Percentiles rank a stretch among this genome's conserved stretches.
Conservation (phyloP, 1,140 invertebrate genomes). For the Drosophila tristis region DNA sequence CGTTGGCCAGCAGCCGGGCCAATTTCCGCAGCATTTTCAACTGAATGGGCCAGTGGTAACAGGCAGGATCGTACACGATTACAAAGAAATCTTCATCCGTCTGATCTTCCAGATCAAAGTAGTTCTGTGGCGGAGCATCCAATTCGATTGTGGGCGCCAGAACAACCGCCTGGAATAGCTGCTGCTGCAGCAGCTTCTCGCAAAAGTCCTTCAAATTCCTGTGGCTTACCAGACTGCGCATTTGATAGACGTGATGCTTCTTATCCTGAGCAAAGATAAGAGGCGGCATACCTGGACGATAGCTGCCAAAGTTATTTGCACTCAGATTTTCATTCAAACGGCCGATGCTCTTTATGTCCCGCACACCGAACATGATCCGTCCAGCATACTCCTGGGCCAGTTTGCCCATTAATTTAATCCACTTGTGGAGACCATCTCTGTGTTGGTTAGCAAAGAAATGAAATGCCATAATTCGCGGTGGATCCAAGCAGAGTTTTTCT, state of each 20-base stretch:
- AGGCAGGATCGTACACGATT: conserved; percentile 50
- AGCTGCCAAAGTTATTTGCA: conserved; percentile 34
- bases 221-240: conserved; percentile 52
- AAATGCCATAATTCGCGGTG: conserved; percentile 37
- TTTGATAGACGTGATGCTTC: conserved; percentile 27
- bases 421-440: conserved; percentile 9
- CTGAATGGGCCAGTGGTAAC: conserved; percentile 47
- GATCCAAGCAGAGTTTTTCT: background rate
- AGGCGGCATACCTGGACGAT: conserved; percentile 34
- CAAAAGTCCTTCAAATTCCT: conserved; percentile 54
- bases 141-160: conserved; percentile 1
- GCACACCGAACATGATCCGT: conserved; percentile 20
- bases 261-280: conserved; percentile 38
- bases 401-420: conserved; percentile 23
- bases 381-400: conserved; percentile 34
- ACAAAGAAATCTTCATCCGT: conserved; percentile 28
- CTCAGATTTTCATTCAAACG: conserved; percentile 17
- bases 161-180: conserved; percentile 43
- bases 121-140: conserved; percentile 37
- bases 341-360: conserved; percentile 30
- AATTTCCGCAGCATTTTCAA: conserved; percentile 41
- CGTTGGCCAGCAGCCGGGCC: conserved; percentile 17
- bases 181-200: conserved; percentile 28
- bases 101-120: conserved; percentile 20
- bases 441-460: conserved; percentile 23